Evolutionary conservation across 2,797 vertebrate species (phyloP).

Genomic region (Periophthalmus magnuspinnatus): DNA sequence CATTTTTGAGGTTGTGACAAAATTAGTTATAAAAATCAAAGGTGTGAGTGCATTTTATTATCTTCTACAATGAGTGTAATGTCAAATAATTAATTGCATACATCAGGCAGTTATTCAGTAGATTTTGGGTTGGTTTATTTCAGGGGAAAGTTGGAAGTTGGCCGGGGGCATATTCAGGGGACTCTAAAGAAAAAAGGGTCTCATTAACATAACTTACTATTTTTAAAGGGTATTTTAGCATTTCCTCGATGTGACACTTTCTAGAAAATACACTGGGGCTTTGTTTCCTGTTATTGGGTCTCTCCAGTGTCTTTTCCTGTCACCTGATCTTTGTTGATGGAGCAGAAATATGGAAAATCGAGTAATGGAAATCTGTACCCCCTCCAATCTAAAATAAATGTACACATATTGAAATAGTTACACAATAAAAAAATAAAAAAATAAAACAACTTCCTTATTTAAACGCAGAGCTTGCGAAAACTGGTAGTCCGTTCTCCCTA

Average conservation of each 20-base stretch:
- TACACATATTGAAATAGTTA: neutral
- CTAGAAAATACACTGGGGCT: conserved; percentile 39
- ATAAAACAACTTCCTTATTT: conserved; percentile 25
- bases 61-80: too few species aligned
- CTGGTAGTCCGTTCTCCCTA: neutral
- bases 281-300: conserved; percentile 75
- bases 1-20: conserved; percentile 41
- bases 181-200: too few species aligned
- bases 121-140: neutral
- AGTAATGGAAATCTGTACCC: conserved; percentile 22
- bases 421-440: conserved; percentile 15
- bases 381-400: neutral
- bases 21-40: conserved; percentile 38
- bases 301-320: conserved; percentile 64
- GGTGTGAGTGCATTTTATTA: conserved; percentile 15
- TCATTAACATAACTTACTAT: too few species aligned
- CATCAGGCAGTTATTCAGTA: neutral
- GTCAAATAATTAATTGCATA: too few species aligned
- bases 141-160: neutral
- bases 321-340: conserved; percentile 62
- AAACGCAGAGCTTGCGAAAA: neutral
- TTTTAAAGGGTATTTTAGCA: neutral
- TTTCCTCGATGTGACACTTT: conserved; percentile 11
- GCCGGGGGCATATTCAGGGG: neutral
- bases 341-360: conserved; percentile 37